Evolutionary conservation across 1,140 invertebrate species (phyloP).

Genomic region (Chironomus striatipennis): DNA sequence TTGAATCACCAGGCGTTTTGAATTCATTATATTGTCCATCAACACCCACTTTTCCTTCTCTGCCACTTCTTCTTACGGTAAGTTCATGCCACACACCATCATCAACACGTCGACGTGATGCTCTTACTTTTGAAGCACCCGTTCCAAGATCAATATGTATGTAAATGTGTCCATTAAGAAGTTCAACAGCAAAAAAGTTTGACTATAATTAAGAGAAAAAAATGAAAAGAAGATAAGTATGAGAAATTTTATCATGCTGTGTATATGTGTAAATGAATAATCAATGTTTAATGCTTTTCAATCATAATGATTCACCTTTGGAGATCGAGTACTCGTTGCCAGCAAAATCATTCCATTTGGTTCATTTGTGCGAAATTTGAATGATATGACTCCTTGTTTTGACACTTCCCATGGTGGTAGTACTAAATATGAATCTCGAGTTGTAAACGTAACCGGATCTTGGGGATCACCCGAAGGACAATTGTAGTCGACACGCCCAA

Average conservation of each 20-base stretch:
- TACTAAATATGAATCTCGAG: constrained; percentile 79
- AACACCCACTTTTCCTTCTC: constrained; percentile 79
- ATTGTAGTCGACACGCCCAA: constrained; percentile 79
- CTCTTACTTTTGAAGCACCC: constrained; percentile 76
- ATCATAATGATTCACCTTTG: constrained; percentile 44
- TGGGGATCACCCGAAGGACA: constrained; percentile 77
- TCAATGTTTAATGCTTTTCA: no score
- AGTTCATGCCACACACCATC: constrained; percentile 91
- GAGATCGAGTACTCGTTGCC: constrained; percentile 71
- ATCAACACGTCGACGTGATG: constrained; percentile 71
- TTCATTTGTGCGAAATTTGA: constrained; percentile 91
- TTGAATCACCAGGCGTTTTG: constrained; percentile 70
- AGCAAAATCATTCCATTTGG: constrained; percentile 88
- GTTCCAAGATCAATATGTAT: constrained; percentile 86
- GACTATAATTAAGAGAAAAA: constrained; percentile 45
- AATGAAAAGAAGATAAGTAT: background rate
- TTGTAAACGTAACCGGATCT: constrained; percentile 86
- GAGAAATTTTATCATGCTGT: no score
- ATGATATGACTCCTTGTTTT: constrained; percentile 77
- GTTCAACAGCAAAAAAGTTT: constrained; percentile 88
- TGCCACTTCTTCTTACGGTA: constrained; percentile 63
- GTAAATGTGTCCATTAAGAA: constrained; percentile 87
- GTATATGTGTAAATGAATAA: no score
- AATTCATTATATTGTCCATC: constrained; percentile 86
- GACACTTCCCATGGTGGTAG: constrained; percentile 81